phyloP scores from a whole-genome alignment of 2,113 vertebrate genomes.

The Fulica atra region DNA sequence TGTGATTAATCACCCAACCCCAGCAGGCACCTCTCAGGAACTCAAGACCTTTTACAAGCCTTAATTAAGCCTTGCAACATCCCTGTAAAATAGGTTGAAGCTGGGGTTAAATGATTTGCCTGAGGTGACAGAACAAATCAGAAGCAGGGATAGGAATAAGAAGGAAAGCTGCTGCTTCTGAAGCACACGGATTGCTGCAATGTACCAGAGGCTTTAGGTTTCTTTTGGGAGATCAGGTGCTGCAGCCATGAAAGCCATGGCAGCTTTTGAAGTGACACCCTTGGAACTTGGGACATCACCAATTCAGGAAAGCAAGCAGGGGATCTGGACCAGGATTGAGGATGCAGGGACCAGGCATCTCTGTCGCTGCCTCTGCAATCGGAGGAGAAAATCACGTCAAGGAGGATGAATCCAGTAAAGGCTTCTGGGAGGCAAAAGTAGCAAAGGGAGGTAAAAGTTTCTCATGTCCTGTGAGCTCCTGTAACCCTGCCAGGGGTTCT shows the following conservation, averaged over 20 bases:
- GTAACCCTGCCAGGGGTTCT: background rate
- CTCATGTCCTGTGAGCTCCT: background rate
- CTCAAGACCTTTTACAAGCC: slow-evolving; percentile 48
- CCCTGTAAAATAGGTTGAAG: slow-evolving; percentile 62
- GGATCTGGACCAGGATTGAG: background rate
- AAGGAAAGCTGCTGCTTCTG: background rate
- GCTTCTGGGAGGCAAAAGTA: background rate
- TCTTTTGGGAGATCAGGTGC: background rate
- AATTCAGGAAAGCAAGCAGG: accelerated
- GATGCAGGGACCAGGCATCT: background rate
- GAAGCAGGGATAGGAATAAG: slow-evolving; percentile 12
- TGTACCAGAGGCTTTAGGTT: background rate
- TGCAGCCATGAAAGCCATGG: background rate
- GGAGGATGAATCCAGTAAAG: background rate
- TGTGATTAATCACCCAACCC: slow-evolving; percentile 52
- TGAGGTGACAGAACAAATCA: slow-evolving; percentile 49
- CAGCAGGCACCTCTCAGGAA: slow-evolving; percentile 60
- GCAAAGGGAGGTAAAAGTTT: background rate
- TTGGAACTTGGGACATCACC: background rate
- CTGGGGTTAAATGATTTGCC: slow-evolving; percentile 59
- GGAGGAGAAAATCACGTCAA: background rate
- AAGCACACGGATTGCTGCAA: accelerated
- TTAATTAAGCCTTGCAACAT: slow-evolving; percentile 63
- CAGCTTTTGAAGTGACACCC: background rate
- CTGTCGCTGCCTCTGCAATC: background rate